Conservation (phyloP, 2,113 vertebrate genomes). For the Peromyscus leucopus region DNA sequence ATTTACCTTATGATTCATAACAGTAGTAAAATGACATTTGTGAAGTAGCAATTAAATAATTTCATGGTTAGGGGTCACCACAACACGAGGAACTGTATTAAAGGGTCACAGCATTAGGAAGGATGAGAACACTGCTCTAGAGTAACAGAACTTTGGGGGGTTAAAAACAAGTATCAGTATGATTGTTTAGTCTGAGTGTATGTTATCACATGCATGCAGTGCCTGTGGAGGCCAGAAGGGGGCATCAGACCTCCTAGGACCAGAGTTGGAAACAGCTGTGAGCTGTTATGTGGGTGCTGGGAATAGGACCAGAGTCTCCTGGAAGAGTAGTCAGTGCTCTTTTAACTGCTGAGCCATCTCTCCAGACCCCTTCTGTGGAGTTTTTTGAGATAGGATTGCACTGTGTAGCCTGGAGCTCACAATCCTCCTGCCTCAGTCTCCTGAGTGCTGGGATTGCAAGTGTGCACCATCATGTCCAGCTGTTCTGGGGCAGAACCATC, state of each 20-base stretch:
- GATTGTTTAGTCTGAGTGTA: not conserved
- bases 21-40: too few relatives aligned
- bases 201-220: not conserved
- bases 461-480: too few relatives aligned
- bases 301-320: not conserved
- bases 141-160: not conserved
- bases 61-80: too few relatives aligned
- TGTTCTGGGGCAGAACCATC: too few relatives aligned
- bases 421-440: too few relatives aligned
- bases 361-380: not conserved
- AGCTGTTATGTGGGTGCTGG: not conserved
- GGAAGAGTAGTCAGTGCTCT: not conserved
- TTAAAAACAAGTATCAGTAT: not conserved
- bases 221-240: not conserved
- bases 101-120: too few relatives aligned
- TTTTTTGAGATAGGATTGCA: not conserved
- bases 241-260: not conserved
- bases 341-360: not conserved
- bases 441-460: not conserved
- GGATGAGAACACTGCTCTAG: too few relatives aligned
- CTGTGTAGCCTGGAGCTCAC: not conserved
- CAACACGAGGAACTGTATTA: too few relatives aligned
- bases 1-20: too few relatives aligned
- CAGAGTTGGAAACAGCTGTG: not conserved
- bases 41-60: too few relatives aligned